Conservation (phyloP, 2,113 vertebrate genomes). For the Abramis brama region DNA sequence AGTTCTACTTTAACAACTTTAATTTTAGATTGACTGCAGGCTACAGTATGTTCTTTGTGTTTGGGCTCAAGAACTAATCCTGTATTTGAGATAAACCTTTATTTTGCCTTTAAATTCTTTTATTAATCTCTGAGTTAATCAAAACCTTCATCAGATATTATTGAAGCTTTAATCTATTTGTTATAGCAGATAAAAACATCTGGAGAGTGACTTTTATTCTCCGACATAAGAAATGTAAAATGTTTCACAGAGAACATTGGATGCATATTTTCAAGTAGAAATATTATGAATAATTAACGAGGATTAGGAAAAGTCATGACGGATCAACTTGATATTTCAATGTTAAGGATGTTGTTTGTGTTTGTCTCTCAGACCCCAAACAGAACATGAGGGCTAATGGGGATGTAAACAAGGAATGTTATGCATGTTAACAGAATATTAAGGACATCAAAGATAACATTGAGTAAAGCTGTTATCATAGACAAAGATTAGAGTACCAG, state of each 20-base stretch:
- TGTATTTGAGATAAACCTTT: background rate
- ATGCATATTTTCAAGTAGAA: background rate
- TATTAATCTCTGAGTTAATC: background rate
- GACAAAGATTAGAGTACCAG: slow-evolving; percentile 33
- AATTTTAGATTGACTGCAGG: background rate
- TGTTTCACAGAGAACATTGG: background rate
- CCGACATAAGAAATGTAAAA: background rate
- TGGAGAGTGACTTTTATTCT: background rate
- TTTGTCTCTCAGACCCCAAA: background rate
- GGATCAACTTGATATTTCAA: background rate
- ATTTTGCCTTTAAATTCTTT: background rate
- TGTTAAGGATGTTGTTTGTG: background rate
- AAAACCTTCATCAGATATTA: background rate
- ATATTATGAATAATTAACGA: background rate
- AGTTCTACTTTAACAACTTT: background rate
- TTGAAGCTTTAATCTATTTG: background rate
- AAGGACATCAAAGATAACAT: slow-evolving; percentile 18
- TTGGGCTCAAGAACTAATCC: background rate
- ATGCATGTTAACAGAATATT: slow-evolving; percentile 22
- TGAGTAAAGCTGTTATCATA: slow-evolving; percentile 9
- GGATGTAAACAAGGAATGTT: slow-evolving; percentile 26
- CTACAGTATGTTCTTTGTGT: background rate
- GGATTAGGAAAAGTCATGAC: background rate
- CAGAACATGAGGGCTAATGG: background rate
- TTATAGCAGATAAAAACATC: background rate